A percentile compares a stretch with the other conserved stretches of the same genome.
These are phyloP conservation scores for Pycnomerus fuliginosus DNA, from an alignment of 2,888 invertebrate genomes.

Conservation along the genomic window DNA sequence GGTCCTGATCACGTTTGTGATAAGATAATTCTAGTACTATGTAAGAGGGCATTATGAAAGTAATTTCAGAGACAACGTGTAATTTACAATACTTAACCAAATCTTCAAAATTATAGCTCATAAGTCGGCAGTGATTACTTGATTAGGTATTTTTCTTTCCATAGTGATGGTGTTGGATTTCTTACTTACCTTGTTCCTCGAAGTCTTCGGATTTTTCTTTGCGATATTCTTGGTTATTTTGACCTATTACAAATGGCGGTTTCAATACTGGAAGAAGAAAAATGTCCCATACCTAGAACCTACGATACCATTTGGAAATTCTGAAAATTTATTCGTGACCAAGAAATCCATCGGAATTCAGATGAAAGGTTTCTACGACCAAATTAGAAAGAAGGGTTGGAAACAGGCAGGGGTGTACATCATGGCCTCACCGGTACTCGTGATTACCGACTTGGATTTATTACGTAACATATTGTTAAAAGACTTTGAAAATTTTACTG, in stretches of 20 bases:
- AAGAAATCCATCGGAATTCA: conserved; percentile 2
- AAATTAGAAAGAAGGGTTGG: conserved; percentile 5
- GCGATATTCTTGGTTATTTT: no score
- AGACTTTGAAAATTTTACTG: conserved; percentile 22
- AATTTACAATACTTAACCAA: no score
- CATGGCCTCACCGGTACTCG: conserved; percentile 5
- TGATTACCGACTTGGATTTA: conserved; percentile 13
- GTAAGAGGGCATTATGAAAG: no score
- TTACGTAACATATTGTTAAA: conserved; percentile 18
- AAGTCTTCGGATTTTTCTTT: no score
- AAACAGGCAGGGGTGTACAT: conserved; percentile 19
- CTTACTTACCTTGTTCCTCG: no score
- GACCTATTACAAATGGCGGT: conserved; percentile 14
- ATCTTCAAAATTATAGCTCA: no score
- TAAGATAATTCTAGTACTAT: no score
- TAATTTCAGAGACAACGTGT: no score
- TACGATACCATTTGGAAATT: conserved; percentile 14
- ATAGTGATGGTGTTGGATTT: no score
- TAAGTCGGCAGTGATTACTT: no score
- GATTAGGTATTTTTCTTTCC: no score
- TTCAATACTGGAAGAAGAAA: conserved; percentile 16
- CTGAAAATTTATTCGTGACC: conserved; percentile 2
- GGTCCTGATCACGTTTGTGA: no score
- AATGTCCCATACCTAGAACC: conserved; percentile 7
- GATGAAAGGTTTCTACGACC: conserved; percentile 10